These are phyloP conservation scores for Danio rerio DNA, from an alignment of 2,113 vertebrate species.

Conservation along the genomic window GRCz12tu NC_133179.1:207501-208000, in stretches of 20 bases:
- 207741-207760: constrained; percentile 92
- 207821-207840: constrained; percentile 86
- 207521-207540: constrained; percentile 92
- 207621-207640: constrained; percentile 88
- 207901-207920: constrained; percentile 43
- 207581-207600: constrained; percentile 91
- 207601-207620: constrained; percentile 87
- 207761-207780: constrained; percentile 94
- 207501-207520: constrained; percentile 86
- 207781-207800: constrained; percentile 90
- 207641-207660: constrained; percentile 83
- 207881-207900: constrained; percentile 74
- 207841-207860: constrained; percentile 84
- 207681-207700: constrained; percentile 81
- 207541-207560: constrained; percentile 94
- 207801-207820: constrained; percentile 92
- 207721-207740: constrained; percentile 80
- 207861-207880: constrained; percentile 78
- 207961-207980: constrained; percentile 45
- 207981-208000: constrained; percentile 57
- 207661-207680: constrained; percentile 78
- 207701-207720: constrained; percentile 85
- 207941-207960: constrained; percentile 25
- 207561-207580: constrained; percentile 91
- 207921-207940: constrained; percentile 69